Conservation (phyloP, 2,797 vertebrate genomes). For the Diglossa cyanea region DNA sequence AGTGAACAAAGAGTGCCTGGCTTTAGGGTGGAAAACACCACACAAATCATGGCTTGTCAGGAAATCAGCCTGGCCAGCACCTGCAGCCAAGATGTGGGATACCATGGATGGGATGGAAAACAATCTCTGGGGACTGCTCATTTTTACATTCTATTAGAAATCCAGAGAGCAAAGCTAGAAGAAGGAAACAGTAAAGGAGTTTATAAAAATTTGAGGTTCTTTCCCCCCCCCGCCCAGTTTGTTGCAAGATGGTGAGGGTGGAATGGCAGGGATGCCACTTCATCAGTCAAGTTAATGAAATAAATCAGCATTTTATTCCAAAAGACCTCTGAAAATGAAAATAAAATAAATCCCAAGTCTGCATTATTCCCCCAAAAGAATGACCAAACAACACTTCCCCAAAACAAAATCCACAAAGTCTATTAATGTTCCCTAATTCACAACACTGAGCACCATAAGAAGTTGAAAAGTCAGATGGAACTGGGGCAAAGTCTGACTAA, state of each 20-base stretch:
- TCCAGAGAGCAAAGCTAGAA: neutral
- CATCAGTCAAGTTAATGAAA: neutral
- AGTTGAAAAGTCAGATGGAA: neutral
- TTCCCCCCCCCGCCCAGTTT: neutral
- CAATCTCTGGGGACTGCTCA: neutral
- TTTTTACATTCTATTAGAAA: neutral
- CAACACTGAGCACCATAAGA: neutral
- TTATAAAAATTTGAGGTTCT: neutral
- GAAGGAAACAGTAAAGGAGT: neutral
- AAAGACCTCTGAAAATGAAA: neutral
- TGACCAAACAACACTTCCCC: neutral
- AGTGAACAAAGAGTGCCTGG: neutral
- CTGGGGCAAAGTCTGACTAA: neutral
- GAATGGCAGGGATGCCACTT: neutral
- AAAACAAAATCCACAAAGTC: neutral
- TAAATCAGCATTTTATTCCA: neutral
- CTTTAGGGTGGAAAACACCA: neutral
- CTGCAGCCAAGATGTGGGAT: conserved; percentile 2
- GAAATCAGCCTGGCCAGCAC: neutral
- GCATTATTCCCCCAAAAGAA: neutral
- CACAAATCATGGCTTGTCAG: neutral
- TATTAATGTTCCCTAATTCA: neutral
- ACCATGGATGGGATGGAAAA: neutral
- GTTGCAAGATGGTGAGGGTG: neutral
- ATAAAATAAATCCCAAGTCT: neutral